Evolutionary conservation across 2,888 invertebrate genomes (phyloP), one percentile per base, ranked within the genome.

Genomic region (Deilephila elpenor): DNA sequence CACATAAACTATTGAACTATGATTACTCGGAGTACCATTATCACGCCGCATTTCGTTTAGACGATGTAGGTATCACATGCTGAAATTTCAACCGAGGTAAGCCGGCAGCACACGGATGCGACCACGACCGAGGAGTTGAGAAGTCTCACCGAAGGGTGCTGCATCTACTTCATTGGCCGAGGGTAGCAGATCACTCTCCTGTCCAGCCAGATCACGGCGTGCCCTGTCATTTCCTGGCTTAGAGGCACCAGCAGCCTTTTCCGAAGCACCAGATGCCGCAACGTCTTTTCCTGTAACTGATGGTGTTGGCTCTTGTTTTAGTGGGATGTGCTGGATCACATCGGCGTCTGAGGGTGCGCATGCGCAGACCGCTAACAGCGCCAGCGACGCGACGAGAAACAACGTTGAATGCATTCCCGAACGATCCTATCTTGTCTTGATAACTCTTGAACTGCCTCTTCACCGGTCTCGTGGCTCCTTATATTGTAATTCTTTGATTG

Each of bases 211-310:
- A 14, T 88, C 91, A 59, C 94, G 90, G 1, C 93, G 91, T 59
- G 73, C 83, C 56, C 92, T 88, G 1, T 75, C 79, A 51, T 81
- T 78, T 0, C 76, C 79, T 0, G 77, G 79, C 2, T 90, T 85
- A 92, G 88, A 84, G 81, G 83, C 90, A 89, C 87, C 91, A 90
- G 80, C 88, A 89, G 53, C 89, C 87, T 81, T 86, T 86, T 0
- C 94, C 93, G 79, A 90, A 93, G 87, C 93, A 93, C 91, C 93
- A 92, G 91, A 93, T 61, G 51, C 89, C 90, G 82, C 89, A 91
- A 75, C 90, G 85, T 85, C 88, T 88, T 83, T 89, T 89, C 84
- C 91, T 86, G 86, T 94, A 94, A 82, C 91, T 93, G 89, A 93
- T 84, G 88, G 94, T 94, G 86, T 94, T 93, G 79, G 86, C 80